phyloP scores from a whole-genome alignment of 2,113 vertebrate species.

The Raja brachyura region DNA sequence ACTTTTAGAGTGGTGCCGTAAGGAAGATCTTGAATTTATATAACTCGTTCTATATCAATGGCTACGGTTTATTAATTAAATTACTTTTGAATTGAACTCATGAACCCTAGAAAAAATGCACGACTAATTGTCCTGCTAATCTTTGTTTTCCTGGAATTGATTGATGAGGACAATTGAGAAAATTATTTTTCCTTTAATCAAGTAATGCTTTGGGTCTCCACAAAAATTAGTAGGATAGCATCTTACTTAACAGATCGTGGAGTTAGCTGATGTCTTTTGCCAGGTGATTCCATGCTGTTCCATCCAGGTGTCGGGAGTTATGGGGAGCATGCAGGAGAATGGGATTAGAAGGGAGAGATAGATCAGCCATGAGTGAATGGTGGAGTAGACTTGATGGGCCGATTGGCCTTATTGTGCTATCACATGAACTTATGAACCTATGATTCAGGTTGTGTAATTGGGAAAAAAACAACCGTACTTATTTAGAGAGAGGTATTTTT shows the following conservation, averaged over 20 bases:
- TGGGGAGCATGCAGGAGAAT: too few relatives aligned
- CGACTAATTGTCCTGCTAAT: neutral
- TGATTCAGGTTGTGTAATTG: too few relatives aligned
- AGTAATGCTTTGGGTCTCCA: neutral
- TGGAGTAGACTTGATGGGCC: too few relatives aligned
- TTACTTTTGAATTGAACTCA: neutral
- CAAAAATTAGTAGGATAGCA: neutral
- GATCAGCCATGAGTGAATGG: too few relatives aligned
- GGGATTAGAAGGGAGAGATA: too few relatives aligned
- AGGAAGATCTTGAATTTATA: neutral
- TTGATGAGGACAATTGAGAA: neutral
- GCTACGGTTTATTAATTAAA: too few relatives aligned
- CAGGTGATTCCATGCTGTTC: too few relatives aligned
- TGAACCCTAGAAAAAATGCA: neutral
- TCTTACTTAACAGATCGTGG: neutral
- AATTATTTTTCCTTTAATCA: neutral
- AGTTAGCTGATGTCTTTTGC: neutral
- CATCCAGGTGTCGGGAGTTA: too few relatives aligned
- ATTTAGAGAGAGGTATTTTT: neutral
- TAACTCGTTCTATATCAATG: neutral
- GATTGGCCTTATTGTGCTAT: too few relatives aligned
- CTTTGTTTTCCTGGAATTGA: neutral
- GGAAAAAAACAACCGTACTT: too few relatives aligned
- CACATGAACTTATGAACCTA: too few relatives aligned
- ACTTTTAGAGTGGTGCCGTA: neutral